These are phyloP conservation scores for Setipinna tenuifilis DNA, from an alignment of 2,797 vertebrate genomes.

Conservation along the genomic window DNA sequence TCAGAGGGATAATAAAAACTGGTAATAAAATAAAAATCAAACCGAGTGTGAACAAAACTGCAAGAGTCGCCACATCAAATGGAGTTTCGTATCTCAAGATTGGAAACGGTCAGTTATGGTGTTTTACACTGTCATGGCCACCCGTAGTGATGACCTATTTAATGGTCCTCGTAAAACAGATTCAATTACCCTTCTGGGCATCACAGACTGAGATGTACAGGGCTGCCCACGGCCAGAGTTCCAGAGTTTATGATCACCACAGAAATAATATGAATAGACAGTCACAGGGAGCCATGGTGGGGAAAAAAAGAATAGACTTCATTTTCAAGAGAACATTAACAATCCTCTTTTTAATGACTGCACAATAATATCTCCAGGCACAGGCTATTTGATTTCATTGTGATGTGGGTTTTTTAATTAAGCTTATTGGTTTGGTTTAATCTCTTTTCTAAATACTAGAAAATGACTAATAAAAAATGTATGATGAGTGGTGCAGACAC, in stretches of 20 bases:
- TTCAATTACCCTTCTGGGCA: neutral
- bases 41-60: neutral
- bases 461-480: neutral
- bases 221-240: neutral
- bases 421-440: neutral
- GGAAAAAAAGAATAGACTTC: no score
- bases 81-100: neutral
- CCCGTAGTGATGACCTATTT: slow-evolving; percentile 3
- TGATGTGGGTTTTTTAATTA: neutral
- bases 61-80: neutral
- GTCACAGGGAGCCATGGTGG: neutral
- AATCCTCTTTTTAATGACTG: neutral
- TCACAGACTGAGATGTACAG: slow-evolving; percentile 9
- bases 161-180: slow-evolving; percentile 7
- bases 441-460: neutral
- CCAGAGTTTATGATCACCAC: neutral
- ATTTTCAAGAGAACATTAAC: neutral
- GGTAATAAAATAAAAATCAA: slow-evolving; percentile 4
- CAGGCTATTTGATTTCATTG: neutral
- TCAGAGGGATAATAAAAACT: neutral
- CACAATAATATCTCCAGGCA: neutral
- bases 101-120: neutral
- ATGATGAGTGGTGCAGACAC: neutral
- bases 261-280: neutral
- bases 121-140: neutral